A percentile compares a stretch with the other conserved stretches of the same genome.
These are phyloP conservation scores for Typhlomys cinereus DNA, from an alignment of 2,113 vertebrate species.

Conservation along the genomic window DNA sequence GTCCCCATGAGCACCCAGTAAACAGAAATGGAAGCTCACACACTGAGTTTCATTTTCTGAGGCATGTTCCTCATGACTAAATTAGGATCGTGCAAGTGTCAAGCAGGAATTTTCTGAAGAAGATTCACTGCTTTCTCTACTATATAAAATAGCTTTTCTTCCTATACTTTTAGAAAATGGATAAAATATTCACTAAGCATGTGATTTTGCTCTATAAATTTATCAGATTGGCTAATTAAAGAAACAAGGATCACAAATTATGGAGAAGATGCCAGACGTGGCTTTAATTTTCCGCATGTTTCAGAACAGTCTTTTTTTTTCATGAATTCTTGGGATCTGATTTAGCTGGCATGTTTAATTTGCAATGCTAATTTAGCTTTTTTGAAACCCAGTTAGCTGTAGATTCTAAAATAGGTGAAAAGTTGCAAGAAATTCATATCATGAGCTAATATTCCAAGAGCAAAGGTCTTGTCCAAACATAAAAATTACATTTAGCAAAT, in stretches of 20 bases:
- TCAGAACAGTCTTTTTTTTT: background rate
- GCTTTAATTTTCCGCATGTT: background rate
- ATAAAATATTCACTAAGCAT: background rate
- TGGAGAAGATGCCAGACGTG: background rate
- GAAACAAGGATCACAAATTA: background rate
- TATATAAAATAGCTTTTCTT: background rate
- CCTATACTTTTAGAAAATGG: background rate
- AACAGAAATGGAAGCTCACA: background rate
- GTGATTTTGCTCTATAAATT: background rate
- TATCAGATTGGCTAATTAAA: background rate
- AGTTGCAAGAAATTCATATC: slow-evolving; percentile 44
- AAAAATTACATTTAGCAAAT: background rate
- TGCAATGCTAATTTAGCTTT: slow-evolving; percentile 38
- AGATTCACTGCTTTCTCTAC: background rate
- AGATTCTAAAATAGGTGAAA: slow-evolving; percentile 46
- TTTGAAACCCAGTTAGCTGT: background rate
- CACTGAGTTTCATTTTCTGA: background rate
- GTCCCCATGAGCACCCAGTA: background rate
- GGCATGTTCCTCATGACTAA: background rate
- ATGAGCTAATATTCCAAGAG: slow-evolving; percentile 19
- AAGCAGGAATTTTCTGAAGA: background rate
- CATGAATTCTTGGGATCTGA: background rate
- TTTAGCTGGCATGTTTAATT: slow-evolving; percentile 6
- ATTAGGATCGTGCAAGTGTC: background rate
- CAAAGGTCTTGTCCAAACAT: slow-evolving; percentile 8